Conservation (phyloP, 2,113 vertebrate species). For the Reinhardtius hippoglossoides region DNA sequence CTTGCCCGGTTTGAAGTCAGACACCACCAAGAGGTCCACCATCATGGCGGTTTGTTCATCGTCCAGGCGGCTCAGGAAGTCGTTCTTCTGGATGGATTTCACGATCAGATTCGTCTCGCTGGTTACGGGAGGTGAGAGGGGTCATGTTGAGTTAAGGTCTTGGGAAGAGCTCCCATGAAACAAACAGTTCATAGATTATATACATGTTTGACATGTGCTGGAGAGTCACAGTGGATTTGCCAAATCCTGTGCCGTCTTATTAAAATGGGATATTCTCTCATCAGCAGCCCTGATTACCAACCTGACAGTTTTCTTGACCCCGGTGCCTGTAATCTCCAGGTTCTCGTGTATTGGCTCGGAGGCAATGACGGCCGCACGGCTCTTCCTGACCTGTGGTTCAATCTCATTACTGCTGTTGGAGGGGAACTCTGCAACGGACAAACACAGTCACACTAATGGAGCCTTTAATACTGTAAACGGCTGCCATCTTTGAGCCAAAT, state of each 20-base stretch:
- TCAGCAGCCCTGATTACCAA: conserved; percentile 39
- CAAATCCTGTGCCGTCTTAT: background rate
- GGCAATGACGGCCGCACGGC: conserved; percentile 79
- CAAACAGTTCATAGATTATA: background rate
- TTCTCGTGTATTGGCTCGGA: conserved; percentile 77
- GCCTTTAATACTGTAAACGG: conserved; percentile 15
- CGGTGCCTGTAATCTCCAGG: conserved; percentile 59
- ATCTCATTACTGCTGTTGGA: conserved; percentile 58
- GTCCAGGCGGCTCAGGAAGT: conserved; percentile 85
- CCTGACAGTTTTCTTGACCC: conserved; percentile 78
- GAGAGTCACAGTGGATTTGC: background rate
- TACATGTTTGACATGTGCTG: background rate
- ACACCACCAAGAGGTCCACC: conserved; percentile 76
- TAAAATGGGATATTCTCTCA: background rate
- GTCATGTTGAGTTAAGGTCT: background rate
- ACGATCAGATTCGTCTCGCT: conserved; percentile 83
- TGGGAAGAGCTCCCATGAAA: background rate
- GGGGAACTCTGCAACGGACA: conserved; percentile 61
- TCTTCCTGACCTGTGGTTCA: conserved; percentile 67
- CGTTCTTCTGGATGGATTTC: conserved; percentile 81
- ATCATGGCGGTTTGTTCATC: conserved; percentile 84
- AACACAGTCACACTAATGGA: conserved; percentile 19
- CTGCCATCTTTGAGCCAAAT: conserved; percentile 2
- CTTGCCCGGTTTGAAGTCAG: conserved; percentile 58
- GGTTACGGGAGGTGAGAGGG: conserved; percentile 16